These are phyloP conservation scores for Muntiacus reevesi DNA, from an alignment of 2,113 vertebrate species.

Conservation along the genomic window DNA sequence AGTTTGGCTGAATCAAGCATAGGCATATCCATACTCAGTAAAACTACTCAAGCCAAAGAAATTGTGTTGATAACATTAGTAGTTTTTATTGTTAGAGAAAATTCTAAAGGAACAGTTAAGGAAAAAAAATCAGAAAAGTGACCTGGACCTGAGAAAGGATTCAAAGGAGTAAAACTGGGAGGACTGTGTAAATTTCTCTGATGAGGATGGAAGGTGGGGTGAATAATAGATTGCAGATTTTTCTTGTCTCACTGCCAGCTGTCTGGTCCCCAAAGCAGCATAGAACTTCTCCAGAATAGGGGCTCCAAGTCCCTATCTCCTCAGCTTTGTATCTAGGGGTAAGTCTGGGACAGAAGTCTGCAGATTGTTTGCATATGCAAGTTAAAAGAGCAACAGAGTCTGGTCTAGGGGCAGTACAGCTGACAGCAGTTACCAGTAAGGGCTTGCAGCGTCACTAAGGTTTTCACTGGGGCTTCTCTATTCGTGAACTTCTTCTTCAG, in stretches of 20 bases:
- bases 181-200: not conserved
- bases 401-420: not conserved
- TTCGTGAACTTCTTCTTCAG: not conserved
- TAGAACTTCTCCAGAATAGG: not conserved
- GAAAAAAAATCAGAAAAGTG: not conserved
- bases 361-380: not conserved
- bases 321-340: not conserved
- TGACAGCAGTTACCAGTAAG: too few relatives aligned
- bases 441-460: not conserved
- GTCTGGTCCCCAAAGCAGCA: not conserved
- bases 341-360: not conserved
- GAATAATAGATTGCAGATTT: not conserved
- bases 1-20: not conserved
- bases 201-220: not conserved
- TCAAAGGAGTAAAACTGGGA: not conserved
- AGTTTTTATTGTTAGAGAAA: not conserved
- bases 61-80: not conserved
- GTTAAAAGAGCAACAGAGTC: not conserved
- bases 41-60: not conserved
- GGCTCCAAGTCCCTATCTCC: not conserved
- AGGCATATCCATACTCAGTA: not conserved
- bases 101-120: not conserved
- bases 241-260: not conserved
- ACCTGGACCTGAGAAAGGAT: not conserved
- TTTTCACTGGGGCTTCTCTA: not conserved